Evolutionary conservation across 1,140 invertebrate genomes (phyloP).

Genomic region (Megalonaias nervosa): DNA sequence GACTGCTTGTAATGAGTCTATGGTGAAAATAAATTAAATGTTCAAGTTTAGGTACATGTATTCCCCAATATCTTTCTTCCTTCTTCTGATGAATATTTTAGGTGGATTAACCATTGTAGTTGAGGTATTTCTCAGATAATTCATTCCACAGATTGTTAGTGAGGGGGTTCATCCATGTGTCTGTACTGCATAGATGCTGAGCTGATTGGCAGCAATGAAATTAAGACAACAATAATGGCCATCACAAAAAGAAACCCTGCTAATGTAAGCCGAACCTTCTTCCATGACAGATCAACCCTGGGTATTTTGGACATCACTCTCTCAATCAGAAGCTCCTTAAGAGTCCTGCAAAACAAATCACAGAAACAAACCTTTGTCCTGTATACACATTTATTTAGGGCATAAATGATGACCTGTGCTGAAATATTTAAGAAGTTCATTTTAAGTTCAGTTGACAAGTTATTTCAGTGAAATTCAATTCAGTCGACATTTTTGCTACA

Average conservation of each 20-base stretch:
- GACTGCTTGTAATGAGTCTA: no score
- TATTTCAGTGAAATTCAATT: no score
- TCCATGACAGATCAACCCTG: conserved; percentile 23
- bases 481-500: no score
- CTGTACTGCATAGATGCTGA: conserved; percentile 2
- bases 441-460: no score
- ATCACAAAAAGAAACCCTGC: conserved; percentile 34
- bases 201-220: conserved; percentile 21
- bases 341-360: conserved; percentile 15
- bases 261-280: conserved; percentile 30
- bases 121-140: background rate
- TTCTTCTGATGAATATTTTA: background rate
- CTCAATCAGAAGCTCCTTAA: conserved; percentile 28
- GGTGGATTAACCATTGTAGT: background rate
- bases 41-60: no score
- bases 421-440: no score
- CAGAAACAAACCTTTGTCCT: no score
- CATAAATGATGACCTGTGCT: no score
- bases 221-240: conserved; percentile 28
- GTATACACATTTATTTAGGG: no score
- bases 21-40: no score
- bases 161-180: conserved; percentile 15
- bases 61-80: background rate
- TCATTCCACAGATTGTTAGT: conserved; percentile 1
- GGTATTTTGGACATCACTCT: conserved; percentile 17